Evolutionary conservation across 2,797 vertebrate genomes (phyloP).

Genomic region (Fundulus diaphanus): DNA sequence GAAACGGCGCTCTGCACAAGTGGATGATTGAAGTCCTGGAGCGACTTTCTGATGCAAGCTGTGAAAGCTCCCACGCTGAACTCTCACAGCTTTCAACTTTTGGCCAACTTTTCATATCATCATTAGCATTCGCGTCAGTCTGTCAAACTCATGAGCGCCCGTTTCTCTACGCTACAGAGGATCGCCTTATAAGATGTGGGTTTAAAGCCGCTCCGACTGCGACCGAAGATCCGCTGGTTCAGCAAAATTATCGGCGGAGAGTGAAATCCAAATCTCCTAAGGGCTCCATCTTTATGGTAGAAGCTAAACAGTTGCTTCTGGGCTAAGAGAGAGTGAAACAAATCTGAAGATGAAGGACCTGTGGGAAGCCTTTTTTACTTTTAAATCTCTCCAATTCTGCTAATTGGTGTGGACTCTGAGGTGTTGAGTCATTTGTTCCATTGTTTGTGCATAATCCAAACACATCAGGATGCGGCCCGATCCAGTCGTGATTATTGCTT

Average conservation of each 20-base stretch:
- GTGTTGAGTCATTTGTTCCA: not conserved
- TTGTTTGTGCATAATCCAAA: conserved; percentile 4
- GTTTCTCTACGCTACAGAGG: not conserved
- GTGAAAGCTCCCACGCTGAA: not conserved
- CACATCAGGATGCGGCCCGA: conserved; percentile 3
- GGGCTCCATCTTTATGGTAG: conserved; percentile 26
- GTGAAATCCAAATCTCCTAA: conserved; percentile 41
- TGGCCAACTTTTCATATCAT: not conserved
- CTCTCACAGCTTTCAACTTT: not conserved
- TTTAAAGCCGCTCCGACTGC: conserved; percentile 42
- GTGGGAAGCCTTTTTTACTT: conserved; percentile 12
- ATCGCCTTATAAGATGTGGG: conserved; percentile 3
- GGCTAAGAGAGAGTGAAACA: conserved; percentile 38
- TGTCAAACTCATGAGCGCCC: not conserved
- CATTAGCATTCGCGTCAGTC: not conserved
- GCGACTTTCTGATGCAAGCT: not conserved
- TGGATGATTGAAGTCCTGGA: not conserved
- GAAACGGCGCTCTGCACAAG: not conserved
- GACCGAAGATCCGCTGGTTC: conserved; percentile 36
- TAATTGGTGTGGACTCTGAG: conserved; percentile 42
- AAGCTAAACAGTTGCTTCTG: conserved; percentile 32
- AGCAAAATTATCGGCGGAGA: conserved; percentile 30
- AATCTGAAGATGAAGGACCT: conserved; percentile 12
- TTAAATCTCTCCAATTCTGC: conserved; percentile 23
- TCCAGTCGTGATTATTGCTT: conserved; percentile 26